A percentile compares a stretch with the other conserved stretches of the same genome.
Evolutionary conservation across 2,797 vertebrate genomes (phyloP).

Genomic region (Sebastiscus tertius): DNA sequence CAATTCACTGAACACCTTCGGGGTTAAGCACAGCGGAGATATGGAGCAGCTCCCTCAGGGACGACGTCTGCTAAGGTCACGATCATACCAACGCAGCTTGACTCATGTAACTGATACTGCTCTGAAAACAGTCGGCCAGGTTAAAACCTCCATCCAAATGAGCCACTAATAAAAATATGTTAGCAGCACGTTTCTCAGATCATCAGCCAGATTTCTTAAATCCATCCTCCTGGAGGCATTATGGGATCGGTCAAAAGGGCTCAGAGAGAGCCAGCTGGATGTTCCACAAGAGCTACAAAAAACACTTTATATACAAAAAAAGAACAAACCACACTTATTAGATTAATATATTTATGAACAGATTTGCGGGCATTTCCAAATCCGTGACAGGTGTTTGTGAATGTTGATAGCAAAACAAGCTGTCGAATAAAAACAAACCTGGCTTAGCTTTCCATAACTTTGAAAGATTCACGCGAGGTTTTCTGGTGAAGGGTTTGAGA

Average conservation of each 20-base stretch:
- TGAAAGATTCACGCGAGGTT: background rate
- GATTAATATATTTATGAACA: background rate
- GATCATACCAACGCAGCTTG: constrained; percentile 11
- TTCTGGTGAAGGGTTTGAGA: constrained; percentile 16
- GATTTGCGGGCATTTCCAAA: background rate
- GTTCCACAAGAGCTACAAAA: background rate
- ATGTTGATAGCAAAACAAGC: background rate
- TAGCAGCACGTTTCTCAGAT: constrained; percentile 20
- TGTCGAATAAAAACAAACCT: constrained; percentile 24
- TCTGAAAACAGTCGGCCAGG: background rate
- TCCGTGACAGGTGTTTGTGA: constrained; percentile 11
- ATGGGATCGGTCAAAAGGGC: background rate
- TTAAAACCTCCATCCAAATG: background rate
- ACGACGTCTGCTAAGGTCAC: constrained; percentile 10
- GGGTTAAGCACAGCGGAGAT: background rate
- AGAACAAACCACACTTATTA: background rate
- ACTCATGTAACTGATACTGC: background rate
- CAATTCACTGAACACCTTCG: background rate
- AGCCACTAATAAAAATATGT: background rate
- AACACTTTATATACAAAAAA: background rate
- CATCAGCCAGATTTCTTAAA: constrained; percentile 13
- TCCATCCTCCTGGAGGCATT: background rate
- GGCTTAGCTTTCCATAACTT: constrained; percentile 3
- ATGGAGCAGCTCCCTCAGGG: constrained; percentile 14
- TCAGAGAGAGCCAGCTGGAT: constrained; percentile 5